Base-by-base conservation (phyloP, 2,797 vertebrate species). In the Babyrousa celebensis region DNA sequence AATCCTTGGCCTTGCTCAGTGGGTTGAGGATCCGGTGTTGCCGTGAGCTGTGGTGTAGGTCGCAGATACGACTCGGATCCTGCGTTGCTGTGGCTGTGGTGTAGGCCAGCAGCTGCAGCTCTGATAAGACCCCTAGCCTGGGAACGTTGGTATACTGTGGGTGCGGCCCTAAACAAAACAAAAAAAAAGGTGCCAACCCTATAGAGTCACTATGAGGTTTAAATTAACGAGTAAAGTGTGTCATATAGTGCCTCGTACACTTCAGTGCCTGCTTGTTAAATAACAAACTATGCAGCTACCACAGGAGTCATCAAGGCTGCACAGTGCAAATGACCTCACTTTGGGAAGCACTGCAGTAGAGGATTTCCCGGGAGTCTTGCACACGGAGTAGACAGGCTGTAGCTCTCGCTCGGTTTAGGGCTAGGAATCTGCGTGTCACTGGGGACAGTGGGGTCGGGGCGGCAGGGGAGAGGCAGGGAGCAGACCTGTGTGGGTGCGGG, bases 401-500 rank as follows among this genome's bases (percentile, higher is more conserved):
- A 10, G 72, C 29, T 43, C 56, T 36, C 0, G 2, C 63, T 85
- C 86, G 36, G 17, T 0, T 21, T 17, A n/a, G 78, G 89, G 32
- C 74, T 23, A 17, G 63, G 2, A 32, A n/a, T 29, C 40, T 11
- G 12, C 1, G 17, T 8, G 80, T 82, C 10, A 3, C 85, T n/a
- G 40, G 32, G 56, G 48, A 5, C 12, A 20, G 11, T 1, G 6
- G 40, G 23, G 54, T 4, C 3, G 67, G 52, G 70, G 17, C 12
- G 7, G 36, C 3, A 8, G 11, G 20, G 36, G 74, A n/a, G 32
- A 40, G 78, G 52, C 27, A 4, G 36, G 48, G 52, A 25, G 84
- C 98, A 52, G 93, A 99, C 99, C 99, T 98, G 99, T 99, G 98
- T 99, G 99, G 0, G 99, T 99, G 97, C 99, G 99, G 11, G 99